Base-by-base conservation (phyloP, 2,888 invertebrate genomes). In the Charanyca ferruginea region DNA sequence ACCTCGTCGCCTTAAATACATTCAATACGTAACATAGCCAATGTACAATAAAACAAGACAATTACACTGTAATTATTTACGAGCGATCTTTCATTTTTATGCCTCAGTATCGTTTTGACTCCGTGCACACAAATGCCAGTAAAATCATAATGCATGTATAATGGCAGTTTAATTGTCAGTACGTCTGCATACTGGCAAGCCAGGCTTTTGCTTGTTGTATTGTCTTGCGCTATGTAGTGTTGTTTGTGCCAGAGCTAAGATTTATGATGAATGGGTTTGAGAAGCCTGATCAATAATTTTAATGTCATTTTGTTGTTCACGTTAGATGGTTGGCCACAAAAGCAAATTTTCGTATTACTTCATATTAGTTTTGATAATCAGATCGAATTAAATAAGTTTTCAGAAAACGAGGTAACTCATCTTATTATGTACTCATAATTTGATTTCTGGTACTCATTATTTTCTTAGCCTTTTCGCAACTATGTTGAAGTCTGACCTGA, bases 71-170 rank as follows among this genome's bases (percentile, higher is more conserved):
- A 65, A 74, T 79, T 80, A 74, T 63, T 65, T 69, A 66, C 59
- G 35, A 67, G 54, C 61, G 51, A 79, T 69, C 70, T 74, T 60
- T 63, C 28, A 69, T 79, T 75, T 81, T 68, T 57, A 69, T 66
- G 59, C 62, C 42, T n/a, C 54, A 3, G 60, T 80, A 73, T 73
- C 62, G 81, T 79, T 80, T 81, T 73, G 64, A 79, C 58, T 73
- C 73, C 66, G 47, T 73, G 82, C 70, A 70, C 80, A 77, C 73
- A 77, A 81, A 77, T 81, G 65, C 57, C 62, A 48, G 66, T 73
- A 61, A 77, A 78, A 63, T 71, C 75, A 71, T 78, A 58, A 75
- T 80, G 80, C 78, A 80, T 81, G 69, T 60, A 69, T 81, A 81
- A 81, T 81, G 66, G 51, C 58, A 11, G 58, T 66, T 68, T 82